phyloP scores from a whole-genome alignment of 2,113 vertebrate species.

The Lophura nycthemera region DNA sequence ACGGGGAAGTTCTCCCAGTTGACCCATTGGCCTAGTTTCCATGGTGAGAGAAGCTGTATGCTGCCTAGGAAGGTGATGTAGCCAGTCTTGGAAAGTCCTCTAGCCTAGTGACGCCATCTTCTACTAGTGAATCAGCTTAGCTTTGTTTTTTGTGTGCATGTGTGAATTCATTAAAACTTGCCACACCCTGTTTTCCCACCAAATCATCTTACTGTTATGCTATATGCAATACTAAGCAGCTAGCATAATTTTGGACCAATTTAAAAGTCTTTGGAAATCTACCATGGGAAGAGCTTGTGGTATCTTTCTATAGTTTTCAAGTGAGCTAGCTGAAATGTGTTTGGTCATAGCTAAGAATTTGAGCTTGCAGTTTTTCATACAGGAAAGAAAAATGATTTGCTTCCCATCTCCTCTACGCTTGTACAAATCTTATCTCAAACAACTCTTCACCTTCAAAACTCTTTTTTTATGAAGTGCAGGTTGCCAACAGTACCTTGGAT shows the following conservation, averaged over 20 bases:
- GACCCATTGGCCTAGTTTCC: neutral
- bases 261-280: neutral
- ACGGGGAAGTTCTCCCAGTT: neutral
- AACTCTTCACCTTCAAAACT: neutral
- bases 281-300: neutral
- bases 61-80: neutral
- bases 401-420: neutral
- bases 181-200: neutral
- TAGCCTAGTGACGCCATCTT: neutral
- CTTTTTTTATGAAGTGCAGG: neutral
- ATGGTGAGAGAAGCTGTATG: neutral
- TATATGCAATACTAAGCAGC: neutral
- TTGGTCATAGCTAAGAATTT: neutral
- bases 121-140: slow-evolving; percentile 22
- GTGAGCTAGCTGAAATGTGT: neutral
- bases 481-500: neutral
- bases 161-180: neutral
- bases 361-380: neutral
- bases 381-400: neutral
- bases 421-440: neutral
- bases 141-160: neutral
- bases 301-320: neutral
- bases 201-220: neutral
- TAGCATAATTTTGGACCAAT: neutral
- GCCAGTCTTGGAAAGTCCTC: slow-evolving; percentile 2